These are phyloP conservation scores for Trichacis sp. DNA, from an alignment of 2,888 invertebrate species.

Conservation along the genomic window DNA sequence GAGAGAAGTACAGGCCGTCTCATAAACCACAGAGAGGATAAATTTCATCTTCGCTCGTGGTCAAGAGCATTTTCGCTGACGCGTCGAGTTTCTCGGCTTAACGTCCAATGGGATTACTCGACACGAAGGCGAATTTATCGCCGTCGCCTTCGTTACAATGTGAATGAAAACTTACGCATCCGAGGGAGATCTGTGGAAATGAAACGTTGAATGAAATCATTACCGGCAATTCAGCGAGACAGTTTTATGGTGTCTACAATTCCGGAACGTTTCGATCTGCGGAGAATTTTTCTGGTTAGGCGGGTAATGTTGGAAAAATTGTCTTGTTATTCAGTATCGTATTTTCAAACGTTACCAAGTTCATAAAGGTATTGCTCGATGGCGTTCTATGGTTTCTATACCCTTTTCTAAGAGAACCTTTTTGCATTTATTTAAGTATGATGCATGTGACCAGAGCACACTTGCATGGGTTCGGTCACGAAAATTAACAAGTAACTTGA, in stretches of 20 bases:
- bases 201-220: constrained; percentile 2
- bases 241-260: constrained; percentile 5
- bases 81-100: constrained; percentile 44
- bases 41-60: constrained; percentile 53
- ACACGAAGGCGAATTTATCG: constrained; percentile 50
- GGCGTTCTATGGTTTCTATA: constrained; percentile 41
- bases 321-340: no score
- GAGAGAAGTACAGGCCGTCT: background rate
- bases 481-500: constrained; percentile 40
- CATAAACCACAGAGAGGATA: constrained; percentile 8
- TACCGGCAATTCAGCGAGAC: background rate
- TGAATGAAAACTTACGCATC: constrained; percentile 53
- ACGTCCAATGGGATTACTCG: constrained; percentile 52
- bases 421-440: constrained; percentile 22
- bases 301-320: no score
- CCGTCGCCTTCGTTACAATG: constrained; percentile 47
- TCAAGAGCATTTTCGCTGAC: constrained; percentile 45
- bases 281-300: no score
- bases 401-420: constrained; percentile 41
- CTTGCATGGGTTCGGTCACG: constrained; percentile 42
- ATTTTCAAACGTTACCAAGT: no score
- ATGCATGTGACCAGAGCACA: constrained; percentile 20
- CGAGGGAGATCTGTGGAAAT: constrained; percentile 19
- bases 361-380: constrained; percentile 30
- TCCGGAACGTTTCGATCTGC: constrained; percentile 31